phyloP scores from a whole-genome alignment of 2,888 invertebrate genomes.

The Nemapogon koenigi region DNA sequence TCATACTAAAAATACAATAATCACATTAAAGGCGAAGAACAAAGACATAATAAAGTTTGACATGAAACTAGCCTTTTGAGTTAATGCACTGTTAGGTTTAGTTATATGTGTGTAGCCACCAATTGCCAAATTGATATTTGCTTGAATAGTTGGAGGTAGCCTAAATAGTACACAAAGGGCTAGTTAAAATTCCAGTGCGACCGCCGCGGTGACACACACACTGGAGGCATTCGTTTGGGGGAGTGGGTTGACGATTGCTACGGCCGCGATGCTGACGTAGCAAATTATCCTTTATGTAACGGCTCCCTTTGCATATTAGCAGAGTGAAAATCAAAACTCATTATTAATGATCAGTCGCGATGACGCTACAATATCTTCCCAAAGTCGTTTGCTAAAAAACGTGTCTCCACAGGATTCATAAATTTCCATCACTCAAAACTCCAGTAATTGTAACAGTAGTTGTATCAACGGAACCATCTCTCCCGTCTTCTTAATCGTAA shows the following conservation, averaged over 20 bases:
- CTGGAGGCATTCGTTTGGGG: constrained; percentile 40
- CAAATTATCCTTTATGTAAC: constrained; percentile 16
- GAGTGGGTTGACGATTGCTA: constrained; percentile 40
- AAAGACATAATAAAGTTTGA: too few relatives aligned
- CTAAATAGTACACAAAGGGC: constrained; percentile 59
- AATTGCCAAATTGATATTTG: too few relatives aligned
- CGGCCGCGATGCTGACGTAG: constrained; percentile 29
- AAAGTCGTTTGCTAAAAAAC: constrained; percentile 7
- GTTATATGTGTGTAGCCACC: too few relatives aligned
- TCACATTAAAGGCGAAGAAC: too few relatives aligned
- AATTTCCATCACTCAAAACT: too few relatives aligned
- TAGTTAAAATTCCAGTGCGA: constrained; percentile 56
- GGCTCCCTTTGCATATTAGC: constrained; percentile 57
- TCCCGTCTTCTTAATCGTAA: constrained; percentile 50
- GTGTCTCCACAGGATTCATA: too few relatives aligned
- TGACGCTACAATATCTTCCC: constrained; percentile 58
- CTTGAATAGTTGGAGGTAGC: too few relatives aligned
- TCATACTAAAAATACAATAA: too few relatives aligned
- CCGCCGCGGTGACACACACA: constrained; percentile 56
- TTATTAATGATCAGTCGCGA: constrained; percentile 56
- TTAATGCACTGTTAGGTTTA: too few relatives aligned
- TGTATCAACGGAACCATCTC: constrained; percentile 45
- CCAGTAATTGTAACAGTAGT: too few relatives aligned
- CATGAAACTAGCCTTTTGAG: too few relatives aligned
- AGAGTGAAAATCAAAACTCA: constrained; percentile 60